Evolutionary conservation across 2,113 vertebrate species (phyloP), one percentile per base, ranked within the genome.

Genomic region (Lethenteron camtschaticum): DNA sequence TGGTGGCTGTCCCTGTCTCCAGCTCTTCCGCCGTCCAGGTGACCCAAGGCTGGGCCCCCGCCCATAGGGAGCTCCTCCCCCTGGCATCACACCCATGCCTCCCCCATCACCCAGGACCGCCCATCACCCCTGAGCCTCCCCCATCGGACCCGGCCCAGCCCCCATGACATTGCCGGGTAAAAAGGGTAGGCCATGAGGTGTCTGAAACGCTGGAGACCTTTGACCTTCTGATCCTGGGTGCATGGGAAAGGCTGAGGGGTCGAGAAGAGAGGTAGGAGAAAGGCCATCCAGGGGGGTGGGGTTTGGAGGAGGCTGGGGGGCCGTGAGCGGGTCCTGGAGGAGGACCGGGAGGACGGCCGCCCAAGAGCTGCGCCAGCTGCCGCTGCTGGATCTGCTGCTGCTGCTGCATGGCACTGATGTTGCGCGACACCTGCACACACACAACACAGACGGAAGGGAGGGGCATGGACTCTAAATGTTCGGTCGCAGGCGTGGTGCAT

Each of bases 321-420:
- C 87, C 81, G 75, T 85, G 83, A 81, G 84, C 81, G 75, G 83
- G 82, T 79, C 92, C 89, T 83, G 94, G 84, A 82, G 87, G 81
- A 77, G 87, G 84, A 81, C 86, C 87, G 69, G 87, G 82, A 77
- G 85, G 83, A 75, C 87, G 85, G 72, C 87, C 84, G 57, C 95
- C 85, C 84, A 97, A 83, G 77, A 91, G 89, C 84, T 95, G 91
- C 82, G 94, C 90, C 81, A 96, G 87, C 86, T 96, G 94, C 77
- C 94, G 88, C 86, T 97, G 94, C 84, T 96, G 91, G 85, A 96
- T 90, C 83, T 97, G 94, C 82, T 97, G 94, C 82, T 97, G 94
- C 85, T 96, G 94, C 86, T 97, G 94, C 87, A 97, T 95, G 85
- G 95, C 95, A 81, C 87, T 95, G 91, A 96, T 97, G 96, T 89